Conservation (phyloP, 30 jellyfish, hydroid and myxozoan species). For the Aurelia aurita region DNA sequence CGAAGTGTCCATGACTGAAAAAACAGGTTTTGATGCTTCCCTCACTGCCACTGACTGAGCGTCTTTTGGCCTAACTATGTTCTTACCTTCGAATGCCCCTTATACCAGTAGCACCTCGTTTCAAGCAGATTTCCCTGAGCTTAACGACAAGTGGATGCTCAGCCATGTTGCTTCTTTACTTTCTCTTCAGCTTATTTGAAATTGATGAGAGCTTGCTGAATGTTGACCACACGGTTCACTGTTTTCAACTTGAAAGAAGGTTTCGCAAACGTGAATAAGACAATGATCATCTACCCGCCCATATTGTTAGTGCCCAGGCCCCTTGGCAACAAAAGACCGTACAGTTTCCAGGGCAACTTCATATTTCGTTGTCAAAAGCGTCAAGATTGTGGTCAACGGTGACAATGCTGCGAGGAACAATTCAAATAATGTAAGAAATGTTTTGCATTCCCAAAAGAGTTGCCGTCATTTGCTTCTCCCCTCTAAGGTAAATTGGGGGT, state of each 20-base stretch:
- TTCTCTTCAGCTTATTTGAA: too few relatives aligned
- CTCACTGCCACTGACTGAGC: neutral
- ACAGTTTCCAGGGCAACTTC: constrained; percentile 6
- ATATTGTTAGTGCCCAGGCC: constrained; percentile 44
- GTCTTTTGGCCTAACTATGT: neutral
- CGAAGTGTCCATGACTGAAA: neutral
- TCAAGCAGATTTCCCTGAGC: constrained; percentile 74
- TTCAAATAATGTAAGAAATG: too few relatives aligned
- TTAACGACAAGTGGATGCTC: constrained; percentile 46
- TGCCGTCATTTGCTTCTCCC: too few relatives aligned
- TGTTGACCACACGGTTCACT: neutral
- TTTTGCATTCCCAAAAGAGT: too few relatives aligned
- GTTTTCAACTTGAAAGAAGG: neutral
- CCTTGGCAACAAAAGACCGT: neutral
- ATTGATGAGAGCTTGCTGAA: too few relatives aligned
- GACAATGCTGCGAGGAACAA: too few relatives aligned
- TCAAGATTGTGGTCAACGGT: too few relatives aligned
- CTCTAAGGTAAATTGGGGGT: too few relatives aligned
- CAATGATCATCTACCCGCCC: constrained; percentile 65
- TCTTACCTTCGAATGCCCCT: constrained; percentile 81
- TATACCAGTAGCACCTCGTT: constrained; percentile 88
- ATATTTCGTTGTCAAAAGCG: too few relatives aligned
- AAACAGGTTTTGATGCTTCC: neutral
- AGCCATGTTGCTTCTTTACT: constrained; percentile 8
- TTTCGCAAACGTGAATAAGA: neutral